phyloP scores from a whole-genome alignment of 2,113 vertebrate genomes.

The Leptobrachium leishanense region DNA sequence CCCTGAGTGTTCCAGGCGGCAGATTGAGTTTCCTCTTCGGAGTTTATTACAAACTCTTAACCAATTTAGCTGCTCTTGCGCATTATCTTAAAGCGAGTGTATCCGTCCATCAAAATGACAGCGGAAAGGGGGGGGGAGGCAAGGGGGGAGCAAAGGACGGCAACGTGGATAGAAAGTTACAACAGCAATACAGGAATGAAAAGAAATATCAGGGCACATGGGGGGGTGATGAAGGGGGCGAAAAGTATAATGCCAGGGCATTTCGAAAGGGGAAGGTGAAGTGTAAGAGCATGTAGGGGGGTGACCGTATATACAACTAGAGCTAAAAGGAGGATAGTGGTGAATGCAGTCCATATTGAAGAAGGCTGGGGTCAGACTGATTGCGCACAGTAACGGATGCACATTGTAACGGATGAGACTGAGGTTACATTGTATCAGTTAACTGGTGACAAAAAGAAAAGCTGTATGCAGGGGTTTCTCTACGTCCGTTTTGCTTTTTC shows the following conservation, averaged over 20 bases:
- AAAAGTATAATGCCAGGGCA: background rate
- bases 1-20: background rate
- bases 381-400: no score
- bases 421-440: no score
- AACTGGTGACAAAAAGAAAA: no score
- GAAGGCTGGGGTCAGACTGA: no score
- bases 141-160: background rate
- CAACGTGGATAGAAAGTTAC: background rate
- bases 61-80: conserved; percentile 1
- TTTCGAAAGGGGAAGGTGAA: no score
- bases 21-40: background rate
- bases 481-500: no score
- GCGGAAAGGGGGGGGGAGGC: background rate
- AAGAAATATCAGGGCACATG: background rate
- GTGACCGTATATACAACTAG: no score
- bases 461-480: no score
- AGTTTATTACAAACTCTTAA: background rate
- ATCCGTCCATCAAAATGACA: background rate
- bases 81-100: background rate
- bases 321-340: no score
- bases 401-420: no score
- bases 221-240: background rate
- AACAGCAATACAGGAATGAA: background rate
- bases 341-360: no score
- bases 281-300: no score